Conservation (phyloP, 2,113 vertebrate genomes). For the Crotophaga sulcirostris region DNA sequence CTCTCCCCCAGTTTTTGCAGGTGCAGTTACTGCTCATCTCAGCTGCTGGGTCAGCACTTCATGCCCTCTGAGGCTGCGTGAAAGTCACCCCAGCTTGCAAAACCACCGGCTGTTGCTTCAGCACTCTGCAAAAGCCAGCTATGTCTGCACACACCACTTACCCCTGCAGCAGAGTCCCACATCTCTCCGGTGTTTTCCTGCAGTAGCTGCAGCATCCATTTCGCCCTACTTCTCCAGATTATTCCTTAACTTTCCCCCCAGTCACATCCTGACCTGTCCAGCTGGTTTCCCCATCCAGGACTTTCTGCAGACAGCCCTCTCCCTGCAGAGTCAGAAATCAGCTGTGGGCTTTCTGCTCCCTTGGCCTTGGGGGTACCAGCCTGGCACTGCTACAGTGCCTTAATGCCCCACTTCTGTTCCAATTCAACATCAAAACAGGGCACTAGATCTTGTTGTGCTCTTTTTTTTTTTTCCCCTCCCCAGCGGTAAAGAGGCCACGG, state of each 20-base stretch:
- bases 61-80: slow-evolving; percentile 2
- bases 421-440: background rate
- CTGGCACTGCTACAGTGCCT: background rate
- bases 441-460: background rate
- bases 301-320: background rate
- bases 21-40: background rate
- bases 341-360: background rate
- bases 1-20: background rate
- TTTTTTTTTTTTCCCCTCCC: background rate
- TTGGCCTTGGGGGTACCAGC: background rate
- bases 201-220: background rate
- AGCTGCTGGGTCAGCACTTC: slow-evolving; percentile 31
- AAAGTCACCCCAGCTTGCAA: slow-evolving; percentile 37
- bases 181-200: background rate
- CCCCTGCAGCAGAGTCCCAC: background rate
- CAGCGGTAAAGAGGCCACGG: background rate
- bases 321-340: background rate
- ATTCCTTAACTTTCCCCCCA: background rate
- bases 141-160: background rate
- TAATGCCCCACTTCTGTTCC: background rate
- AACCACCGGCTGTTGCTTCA: background rate
- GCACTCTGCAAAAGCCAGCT: background rate
- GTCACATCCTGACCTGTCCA: background rate
- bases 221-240: background rate
- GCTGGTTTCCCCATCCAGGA: background rate